Conservation (phyloP, 23 tunicate genomes). For the Aplidium turbinatum region DNA sequence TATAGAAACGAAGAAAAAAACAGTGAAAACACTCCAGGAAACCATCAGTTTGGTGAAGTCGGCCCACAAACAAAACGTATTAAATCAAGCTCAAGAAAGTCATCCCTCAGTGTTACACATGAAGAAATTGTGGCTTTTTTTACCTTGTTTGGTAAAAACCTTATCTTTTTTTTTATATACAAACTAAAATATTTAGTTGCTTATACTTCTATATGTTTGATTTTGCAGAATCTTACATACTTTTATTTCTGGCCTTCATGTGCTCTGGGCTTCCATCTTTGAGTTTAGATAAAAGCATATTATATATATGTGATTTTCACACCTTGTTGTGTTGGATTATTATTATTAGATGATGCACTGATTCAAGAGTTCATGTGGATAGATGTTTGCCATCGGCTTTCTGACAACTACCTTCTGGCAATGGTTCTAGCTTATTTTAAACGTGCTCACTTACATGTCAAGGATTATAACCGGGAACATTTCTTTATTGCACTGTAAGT, state of each 20-base stretch:
- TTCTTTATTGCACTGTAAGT: conserved; percentile 94
- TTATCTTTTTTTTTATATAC: not conserved
- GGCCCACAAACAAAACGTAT: conserved; percentile 37
- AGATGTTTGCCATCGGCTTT: conserved; percentile 72
- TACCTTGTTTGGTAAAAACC: conserved; percentile 47
- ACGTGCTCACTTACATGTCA: conserved; percentile 49
- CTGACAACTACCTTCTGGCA: conserved; percentile 82
- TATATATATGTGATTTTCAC: not conserved
- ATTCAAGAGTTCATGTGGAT: conserved; percentile 76
- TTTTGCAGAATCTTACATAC: not conserved
- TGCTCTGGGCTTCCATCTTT: no score
- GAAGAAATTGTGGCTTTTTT: conserved; percentile 57
- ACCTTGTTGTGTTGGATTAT: not conserved
- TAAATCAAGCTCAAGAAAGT: conserved; percentile 21
- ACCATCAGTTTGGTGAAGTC: not conserved
- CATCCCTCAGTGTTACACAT: conserved; percentile 34
- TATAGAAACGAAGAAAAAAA: conserved; percentile 13
- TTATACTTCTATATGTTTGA: not conserved
- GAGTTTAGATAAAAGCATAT: not conserved
- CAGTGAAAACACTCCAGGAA: not conserved
- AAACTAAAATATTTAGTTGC: not conserved
- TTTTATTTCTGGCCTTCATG: no score
- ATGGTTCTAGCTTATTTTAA: conserved; percentile 88
- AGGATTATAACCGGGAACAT: conserved; percentile 62
- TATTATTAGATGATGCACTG: conserved; percentile 45